These are phyloP conservation scores for Entomyzon cyanotis DNA, from an alignment of 2,113 vertebrate species.

Conservation along the genomic window DNA sequence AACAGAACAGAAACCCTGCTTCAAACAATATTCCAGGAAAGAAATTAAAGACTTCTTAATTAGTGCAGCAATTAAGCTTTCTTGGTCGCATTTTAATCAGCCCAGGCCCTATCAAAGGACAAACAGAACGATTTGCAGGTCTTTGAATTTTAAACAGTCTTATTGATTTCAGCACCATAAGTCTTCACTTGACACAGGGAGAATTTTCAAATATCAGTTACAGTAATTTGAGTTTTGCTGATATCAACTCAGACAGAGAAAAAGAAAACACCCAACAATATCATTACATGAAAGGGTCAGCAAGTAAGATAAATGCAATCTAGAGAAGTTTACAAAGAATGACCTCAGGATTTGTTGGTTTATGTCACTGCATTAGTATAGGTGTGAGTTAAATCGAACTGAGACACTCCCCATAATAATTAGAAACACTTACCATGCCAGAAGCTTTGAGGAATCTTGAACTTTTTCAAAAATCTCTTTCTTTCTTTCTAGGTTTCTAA, in stretches of 20 bases:
- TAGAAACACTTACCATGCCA: slow-evolving; percentile 17
- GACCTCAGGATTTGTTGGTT: slow-evolving; percentile 1
- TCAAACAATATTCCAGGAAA: slow-evolving; percentile 83
- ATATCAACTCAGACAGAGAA: slow-evolving; percentile 55
- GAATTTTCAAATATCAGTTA: slow-evolving; percentile 80
- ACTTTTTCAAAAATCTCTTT: neutral
- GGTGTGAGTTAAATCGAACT: slow-evolving; percentile 1
- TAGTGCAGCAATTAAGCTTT: slow-evolving; percentile 87
- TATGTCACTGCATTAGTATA: neutral
- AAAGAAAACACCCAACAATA: slow-evolving; percentile 15
- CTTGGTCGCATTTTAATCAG: slow-evolving; percentile 88
- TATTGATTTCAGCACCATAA: slow-evolving; percentile 83
- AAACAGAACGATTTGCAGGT: slow-evolving; percentile 87
- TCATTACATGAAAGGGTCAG: neutral
- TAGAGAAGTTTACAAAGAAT: slow-evolving; percentile 17
- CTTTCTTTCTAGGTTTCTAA: slow-evolving; percentile 33
- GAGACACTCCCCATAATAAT: neutral
- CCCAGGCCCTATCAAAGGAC: slow-evolving; percentile 86
- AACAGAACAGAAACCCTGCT: slow-evolving; percentile 68
- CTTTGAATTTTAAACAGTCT: slow-evolving; percentile 87
- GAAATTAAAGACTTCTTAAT: slow-evolving; percentile 89
- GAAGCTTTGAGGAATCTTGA: neutral
- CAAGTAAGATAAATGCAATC: slow-evolving; percentile 26
- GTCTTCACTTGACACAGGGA: slow-evolving; percentile 77
- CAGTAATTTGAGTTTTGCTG: slow-evolving; percentile 76